phyloP scores from a whole-genome alignment of 2,113 vertebrate species.

The Sylvicapra grimmia region DNA sequence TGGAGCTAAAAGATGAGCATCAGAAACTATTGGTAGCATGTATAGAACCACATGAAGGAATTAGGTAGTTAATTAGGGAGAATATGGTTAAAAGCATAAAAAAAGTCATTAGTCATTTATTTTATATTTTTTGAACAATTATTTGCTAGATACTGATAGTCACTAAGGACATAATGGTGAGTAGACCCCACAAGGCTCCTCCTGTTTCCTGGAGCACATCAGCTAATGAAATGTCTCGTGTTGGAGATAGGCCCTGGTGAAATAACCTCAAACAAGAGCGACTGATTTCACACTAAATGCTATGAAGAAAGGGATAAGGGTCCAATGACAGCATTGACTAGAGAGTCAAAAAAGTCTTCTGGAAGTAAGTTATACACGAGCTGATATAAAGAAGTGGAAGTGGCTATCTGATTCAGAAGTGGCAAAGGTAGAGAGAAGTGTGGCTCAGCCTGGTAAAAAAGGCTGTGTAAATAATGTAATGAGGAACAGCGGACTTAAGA shows the following conservation, averaged over 20 bases:
- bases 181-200: neutral
- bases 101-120: neutral
- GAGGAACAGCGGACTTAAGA: neutral
- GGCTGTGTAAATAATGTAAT: neutral
- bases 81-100: neutral
- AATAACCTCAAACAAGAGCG: neutral
- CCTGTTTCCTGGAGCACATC: neutral
- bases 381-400: neutral
- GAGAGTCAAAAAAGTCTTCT: neutral
- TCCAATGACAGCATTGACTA: neutral
- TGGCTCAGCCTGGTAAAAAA: neutral
- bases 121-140: neutral
- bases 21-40: neutral
- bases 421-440: neutral
- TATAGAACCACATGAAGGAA: neutral
- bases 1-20: neutral
- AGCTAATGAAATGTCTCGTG: neutral
- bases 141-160: neutral
- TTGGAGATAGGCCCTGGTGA: neutral
- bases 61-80: neutral
- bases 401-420: neutral
- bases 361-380: neutral
- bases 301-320: neutral
- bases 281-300: neutral
- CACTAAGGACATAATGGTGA: neutral